These are phyloP conservation scores for Chironomus striatipennis DNA, from an alignment of 1,140 invertebrate species.

Conservation along the genomic window DNA sequence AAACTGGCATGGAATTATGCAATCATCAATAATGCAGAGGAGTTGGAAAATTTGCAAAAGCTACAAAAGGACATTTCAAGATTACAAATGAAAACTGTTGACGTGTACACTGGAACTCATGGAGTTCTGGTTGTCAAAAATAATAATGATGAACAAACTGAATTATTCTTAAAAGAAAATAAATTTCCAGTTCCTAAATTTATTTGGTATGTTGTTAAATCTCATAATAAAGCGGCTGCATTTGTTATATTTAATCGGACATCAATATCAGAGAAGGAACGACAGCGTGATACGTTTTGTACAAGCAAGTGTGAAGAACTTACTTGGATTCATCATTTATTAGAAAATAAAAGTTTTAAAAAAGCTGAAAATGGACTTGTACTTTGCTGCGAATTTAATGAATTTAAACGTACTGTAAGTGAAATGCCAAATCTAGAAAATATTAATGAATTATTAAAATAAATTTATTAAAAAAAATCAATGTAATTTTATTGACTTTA, in stretches of 20 bases:
- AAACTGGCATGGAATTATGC: slow-evolving; percentile 23
- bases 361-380: slow-evolving; percentile 15
- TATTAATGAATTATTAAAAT: slow-evolving; percentile 18
- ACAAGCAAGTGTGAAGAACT: slow-evolving; percentile 23
- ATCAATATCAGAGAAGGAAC: background rate
- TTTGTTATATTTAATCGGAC: slow-evolving; percentile 6
- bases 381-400: slow-evolving; percentile 25
- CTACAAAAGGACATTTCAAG: background rate
- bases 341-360: background rate
- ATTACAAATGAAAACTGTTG: background rate
- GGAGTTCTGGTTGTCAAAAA: background rate
- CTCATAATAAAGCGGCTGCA: background rate
- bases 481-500: too few species aligned
- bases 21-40: background rate
- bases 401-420: slow-evolving; percentile 23
- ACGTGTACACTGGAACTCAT: background rate
- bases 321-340: background rate
- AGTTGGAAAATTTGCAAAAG: background rate
- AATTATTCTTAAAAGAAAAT: background rate
- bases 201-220: background rate
- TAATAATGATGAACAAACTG: slow-evolving; percentile 1
- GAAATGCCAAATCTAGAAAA: slow-evolving; percentile 24
- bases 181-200: slow-evolving; percentile 17
- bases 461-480: slow-evolving; percentile 2
- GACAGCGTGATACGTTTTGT: slow-evolving; percentile 17